phyloP scores from a whole-genome alignment of 2,113 vertebrate species.

The Caranx ignobilis region DNA sequence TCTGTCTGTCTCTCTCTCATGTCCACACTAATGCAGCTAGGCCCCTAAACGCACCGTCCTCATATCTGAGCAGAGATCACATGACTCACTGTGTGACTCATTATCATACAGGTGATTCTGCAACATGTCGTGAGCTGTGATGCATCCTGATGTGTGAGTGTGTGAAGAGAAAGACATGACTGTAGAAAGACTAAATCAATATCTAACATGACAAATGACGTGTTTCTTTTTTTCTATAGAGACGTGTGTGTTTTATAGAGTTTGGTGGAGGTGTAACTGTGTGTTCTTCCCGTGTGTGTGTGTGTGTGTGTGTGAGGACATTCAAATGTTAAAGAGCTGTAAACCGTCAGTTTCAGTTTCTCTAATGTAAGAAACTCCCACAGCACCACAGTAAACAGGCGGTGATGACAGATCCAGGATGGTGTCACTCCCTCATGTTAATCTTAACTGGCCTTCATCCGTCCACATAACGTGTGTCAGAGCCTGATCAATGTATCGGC shows the following conservation, averaged over 20 bases:
- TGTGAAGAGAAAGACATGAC: neutral
- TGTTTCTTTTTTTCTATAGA: too few relatives aligned
- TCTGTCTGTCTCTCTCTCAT: slow-evolving; percentile 5
- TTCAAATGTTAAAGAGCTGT: neutral
- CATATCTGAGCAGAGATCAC: neutral
- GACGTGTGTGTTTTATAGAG: neutral
- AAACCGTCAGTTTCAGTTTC: neutral
- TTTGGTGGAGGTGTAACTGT: neutral
- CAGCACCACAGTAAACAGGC: neutral
- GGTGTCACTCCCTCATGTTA: too few relatives aligned
- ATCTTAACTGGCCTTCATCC: too few relatives aligned
- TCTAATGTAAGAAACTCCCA: neutral
- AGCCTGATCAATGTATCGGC: too few relatives aligned
- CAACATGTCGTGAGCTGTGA: neutral
- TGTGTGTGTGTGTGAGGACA: neutral
- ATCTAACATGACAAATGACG: too few relatives aligned
- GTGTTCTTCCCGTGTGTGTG: neutral
- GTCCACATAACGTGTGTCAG: too few relatives aligned
- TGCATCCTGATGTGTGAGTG: neutral
- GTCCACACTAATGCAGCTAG: neutral
- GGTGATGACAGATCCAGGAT: neutral
- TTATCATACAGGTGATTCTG: neutral
- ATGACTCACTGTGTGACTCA: neutral
- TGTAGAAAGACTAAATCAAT: neutral
- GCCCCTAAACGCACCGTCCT: neutral